Base-by-base conservation (phyloP, 2,888 invertebrate species). In the Diogma glabrata region DNA sequence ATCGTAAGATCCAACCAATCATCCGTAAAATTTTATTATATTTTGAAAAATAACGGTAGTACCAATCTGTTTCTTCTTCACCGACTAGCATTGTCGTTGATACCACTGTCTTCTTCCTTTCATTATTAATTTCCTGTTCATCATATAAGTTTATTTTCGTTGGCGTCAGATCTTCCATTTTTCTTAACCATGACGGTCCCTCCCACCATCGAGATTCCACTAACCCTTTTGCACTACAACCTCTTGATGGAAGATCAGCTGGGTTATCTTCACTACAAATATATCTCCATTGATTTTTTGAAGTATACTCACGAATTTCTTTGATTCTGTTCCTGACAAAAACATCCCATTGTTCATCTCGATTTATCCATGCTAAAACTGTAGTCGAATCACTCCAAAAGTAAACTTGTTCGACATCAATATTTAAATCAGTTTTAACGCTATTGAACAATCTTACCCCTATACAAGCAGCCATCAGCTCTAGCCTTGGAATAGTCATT, bases 131-230 rank as follows among this genome's bases (percentile, higher is more conserved):
- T n/a, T n/a, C n/a, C n/a, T n/a, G n/a, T n/a, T n/a, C n/a, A n/a
- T n/a, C n/a, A n/a, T n/a, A n/a, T n/a, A n/a, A n/a, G n/a, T n/a
- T n/a, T n/a, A n/a, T n/a, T n/a, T n/a, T n/a, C n/a, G n/a, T n/a
- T n/a, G n/a, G n/a, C n/a, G n/a, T n/a, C n/a, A n/a, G n/a, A n/a
- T n/a, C n/a, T n/a, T n/a, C n/a, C n/a, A n/a, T n/a, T n/a, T n/a
- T n/a, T n/a, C n/a, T n/a, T n/a, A 65, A 51, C 63, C 63, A 64
- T 5, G 45, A 16, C 10, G 62, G 63, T 10, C 63, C 62, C 54
- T 58, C 55, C 64, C 62, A 65, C 64, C 64, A 65, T 56, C 51
- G 47, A 6, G 59, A 57, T 23, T 61, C 52, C 8, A 58, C 6
- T 4, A 65, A 54, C 14, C 59, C 50, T 45, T 55, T 47, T 3